Base-by-base conservation (phyloP, 2,113 vertebrate genomes). In the Chitala chitala region DNA sequence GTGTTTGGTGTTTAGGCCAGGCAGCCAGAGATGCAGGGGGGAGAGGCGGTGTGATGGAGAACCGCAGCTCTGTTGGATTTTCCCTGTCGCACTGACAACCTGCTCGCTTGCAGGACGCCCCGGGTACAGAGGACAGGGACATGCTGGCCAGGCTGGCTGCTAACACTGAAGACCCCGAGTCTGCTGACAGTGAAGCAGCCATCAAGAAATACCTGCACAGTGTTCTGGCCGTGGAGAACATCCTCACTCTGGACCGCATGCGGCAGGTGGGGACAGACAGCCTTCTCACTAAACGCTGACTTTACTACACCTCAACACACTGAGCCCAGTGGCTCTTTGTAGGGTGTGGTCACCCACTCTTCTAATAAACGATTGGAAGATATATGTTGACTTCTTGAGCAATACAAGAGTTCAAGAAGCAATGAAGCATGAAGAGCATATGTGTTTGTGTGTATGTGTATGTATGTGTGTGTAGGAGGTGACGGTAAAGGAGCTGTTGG, bases 131-230 rank as follows among this genome's bases (percentile, higher is more conserved):
- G 77, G 95, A 99, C 82, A 72, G 96, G 4, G 97, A 99, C 85
- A 93, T 95, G 1, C 83, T 99, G 15, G 97, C 96, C 22, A 90
- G 92, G 24, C 92, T 97, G 78, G 97, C 95, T 5, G 92, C 96
- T 1, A 95, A 89, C 0, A 90, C 95, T 4, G 92, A 96, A 74
- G 91, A 91, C 71, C 81, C 92, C 2, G 91, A 93, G 36, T 94
- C 95, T 0, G 91, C 87, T 0, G 95, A 96, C 58, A 94, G 94
- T 0, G 94, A 96, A 78, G 95, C 95, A 0, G 92, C 94, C n/a
- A 96, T 98, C 0, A 95, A 98, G 83, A 99, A 96, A 66, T 99
- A 99, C 79, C 89, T 99, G 46, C 79, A 96, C 29, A 98, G 95
- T 0, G 94, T 99, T 26, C 88, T 99, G 79, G 94, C 94, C 0